Evolutionary conservation across 2,888 invertebrate species (phyloP).

Genomic region (Buathra laborator): DNA sequence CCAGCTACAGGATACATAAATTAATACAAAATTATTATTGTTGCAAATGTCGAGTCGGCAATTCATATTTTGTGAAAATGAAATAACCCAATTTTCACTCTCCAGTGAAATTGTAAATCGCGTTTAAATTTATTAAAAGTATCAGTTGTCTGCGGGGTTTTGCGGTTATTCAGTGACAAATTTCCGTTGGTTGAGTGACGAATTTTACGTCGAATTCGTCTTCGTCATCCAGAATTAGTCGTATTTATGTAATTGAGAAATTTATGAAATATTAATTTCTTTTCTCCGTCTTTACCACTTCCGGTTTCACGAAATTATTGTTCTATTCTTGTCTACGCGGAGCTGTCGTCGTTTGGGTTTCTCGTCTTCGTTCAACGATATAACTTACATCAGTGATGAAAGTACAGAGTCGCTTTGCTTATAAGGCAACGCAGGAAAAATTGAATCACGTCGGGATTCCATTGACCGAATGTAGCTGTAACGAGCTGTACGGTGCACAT

Average conservation of each 20-base stretch:
- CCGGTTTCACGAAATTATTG: neutral
- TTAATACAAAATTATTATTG: too few relatives aligned
- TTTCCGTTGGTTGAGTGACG: slow-evolving; percentile 16
- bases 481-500: slow-evolving; percentile 1
- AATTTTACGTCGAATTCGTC: slow-evolving; percentile 7
- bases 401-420: neutral
- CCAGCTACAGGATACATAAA: too few relatives aligned
- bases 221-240: neutral
- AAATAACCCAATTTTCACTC: neutral
- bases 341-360: neutral
- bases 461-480: slow-evolving; percentile 27
- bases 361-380: neutral
- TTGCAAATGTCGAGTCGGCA: too few relatives aligned
- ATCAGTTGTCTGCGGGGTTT: neutral
- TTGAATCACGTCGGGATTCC: slow-evolving; percentile 43
- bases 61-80: neutral
- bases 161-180: slow-evolving; percentile 12
- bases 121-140: too few relatives aligned
- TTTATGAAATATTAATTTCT: neutral
- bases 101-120: too few relatives aligned
- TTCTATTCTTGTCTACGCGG: neutral
- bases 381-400: neutral
- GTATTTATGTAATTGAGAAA: neutral
- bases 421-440: slow-evolving; percentile 32
- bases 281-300: neutral